These are phyloP conservation scores for Drosophila melanosoma DNA, from an alignment of 2,888 invertebrate species.

Conservation along the genomic window DNA sequence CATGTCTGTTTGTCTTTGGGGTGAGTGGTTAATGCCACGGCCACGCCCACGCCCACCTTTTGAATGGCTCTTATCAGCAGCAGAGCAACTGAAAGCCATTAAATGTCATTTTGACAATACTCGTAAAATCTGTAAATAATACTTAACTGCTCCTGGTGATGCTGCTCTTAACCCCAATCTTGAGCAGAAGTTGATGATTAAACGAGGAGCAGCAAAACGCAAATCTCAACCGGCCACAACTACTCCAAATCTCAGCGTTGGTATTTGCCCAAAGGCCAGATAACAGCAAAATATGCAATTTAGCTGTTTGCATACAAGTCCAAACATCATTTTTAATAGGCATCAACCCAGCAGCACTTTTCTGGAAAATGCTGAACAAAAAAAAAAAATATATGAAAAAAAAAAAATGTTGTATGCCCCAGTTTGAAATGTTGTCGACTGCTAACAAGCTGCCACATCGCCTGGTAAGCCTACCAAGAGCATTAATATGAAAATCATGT, in stretches of 20 bases:
- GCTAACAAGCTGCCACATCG: conserved; percentile 44
- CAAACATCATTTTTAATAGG: conserved; percentile 48
- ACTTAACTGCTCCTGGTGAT: not conserved
- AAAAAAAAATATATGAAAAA: not conserved
- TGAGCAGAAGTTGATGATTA: conserved; percentile 10
- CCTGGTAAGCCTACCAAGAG: conserved; percentile 17
- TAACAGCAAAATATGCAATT: conserved; percentile 42
- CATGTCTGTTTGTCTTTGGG: conserved; percentile 21
- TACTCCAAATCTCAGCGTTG: conserved; percentile 44
- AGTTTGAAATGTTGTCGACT: conserved; percentile 30
- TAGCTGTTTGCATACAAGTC: conserved; percentile 16
- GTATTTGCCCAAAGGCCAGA: conserved; percentile 40
- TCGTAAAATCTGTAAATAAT: conserved; percentile 9
- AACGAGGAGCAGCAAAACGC: not conserved
- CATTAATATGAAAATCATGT: conserved; percentile 61
- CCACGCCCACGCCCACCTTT: conserved; percentile 25
- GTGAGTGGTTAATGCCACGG: conserved; percentile 5
- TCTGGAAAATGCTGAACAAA: conserved; percentile 10
- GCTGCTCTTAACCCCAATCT: conserved; percentile 18
- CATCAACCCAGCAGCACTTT: conserved; percentile 34
- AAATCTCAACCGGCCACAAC: conserved; percentile 37
- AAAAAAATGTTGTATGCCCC: conserved; percentile 24
- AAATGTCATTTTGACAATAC: conserved; percentile 25
- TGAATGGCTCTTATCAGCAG: conserved; percentile 4
- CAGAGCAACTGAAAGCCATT: conserved; percentile 16